Evolutionary conservation across 2,888 invertebrate species (phyloP).

Genomic region (Temnothorax ravouxi): DNA sequence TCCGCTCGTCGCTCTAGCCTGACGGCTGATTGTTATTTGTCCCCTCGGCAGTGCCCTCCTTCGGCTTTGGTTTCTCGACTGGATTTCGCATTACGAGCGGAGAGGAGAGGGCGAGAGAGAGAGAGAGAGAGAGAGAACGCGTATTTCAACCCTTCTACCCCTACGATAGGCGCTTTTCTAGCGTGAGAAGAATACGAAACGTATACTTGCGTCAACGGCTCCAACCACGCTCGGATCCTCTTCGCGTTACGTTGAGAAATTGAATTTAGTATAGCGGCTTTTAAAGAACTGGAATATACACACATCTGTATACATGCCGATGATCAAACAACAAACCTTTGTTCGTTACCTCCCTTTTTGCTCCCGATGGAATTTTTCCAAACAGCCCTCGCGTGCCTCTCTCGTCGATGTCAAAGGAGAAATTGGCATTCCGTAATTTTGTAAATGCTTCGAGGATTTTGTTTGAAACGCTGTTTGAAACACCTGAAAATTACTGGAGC

Average conservation of each 20-base stretch:
- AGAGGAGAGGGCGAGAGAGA: neutral
- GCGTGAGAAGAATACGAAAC: slow-evolving; percentile 2
- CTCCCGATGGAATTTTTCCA: neutral
- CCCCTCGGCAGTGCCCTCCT: slow-evolving; percentile 37
- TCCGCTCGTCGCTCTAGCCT: slow-evolving; percentile 37
- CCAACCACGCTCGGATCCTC: neutral
- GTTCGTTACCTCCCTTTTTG: neutral
- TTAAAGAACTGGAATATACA: neutral
- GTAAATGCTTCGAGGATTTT: neutral
- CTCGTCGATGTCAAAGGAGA: neutral
- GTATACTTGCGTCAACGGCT: neutral
- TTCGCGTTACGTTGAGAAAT: neutral
- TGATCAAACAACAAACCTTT: slow-evolving; percentile 16
- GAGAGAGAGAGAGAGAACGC: neutral
- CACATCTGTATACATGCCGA: neutral
- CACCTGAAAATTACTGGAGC: neutral
- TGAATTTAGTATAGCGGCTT: slow-evolving; percentile 3
- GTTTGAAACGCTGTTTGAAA: neutral
- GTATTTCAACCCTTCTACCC: slow-evolving; percentile 33
- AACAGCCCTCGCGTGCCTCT: neutral
- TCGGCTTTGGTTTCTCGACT: slow-evolving; percentile 16
- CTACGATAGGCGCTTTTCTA: slow-evolving; percentile 4
- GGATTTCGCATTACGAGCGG: slow-evolving; percentile 13
- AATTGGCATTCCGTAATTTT: neutral
- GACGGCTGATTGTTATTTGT: slow-evolving; percentile 43